Conservation (phyloP, 2,797 vertebrate genomes). For the Halcyon leucocephala region DNA sequence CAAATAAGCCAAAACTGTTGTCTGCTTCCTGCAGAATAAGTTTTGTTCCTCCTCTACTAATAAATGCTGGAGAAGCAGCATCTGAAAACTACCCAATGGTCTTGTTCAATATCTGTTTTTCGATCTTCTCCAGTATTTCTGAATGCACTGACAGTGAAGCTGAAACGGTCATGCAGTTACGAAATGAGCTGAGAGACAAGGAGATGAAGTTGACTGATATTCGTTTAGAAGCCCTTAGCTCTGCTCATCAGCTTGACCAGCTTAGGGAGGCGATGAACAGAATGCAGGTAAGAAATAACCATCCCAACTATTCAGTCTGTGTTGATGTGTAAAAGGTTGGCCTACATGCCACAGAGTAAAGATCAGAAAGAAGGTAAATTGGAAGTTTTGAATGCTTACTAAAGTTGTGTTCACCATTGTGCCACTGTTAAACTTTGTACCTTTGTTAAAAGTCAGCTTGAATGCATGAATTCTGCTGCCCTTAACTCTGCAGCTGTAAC, state of each 20-base stretch:
- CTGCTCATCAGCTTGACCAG: conserved; percentile 97
- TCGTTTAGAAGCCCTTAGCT: conserved; percentile 95
- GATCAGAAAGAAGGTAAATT: background rate
- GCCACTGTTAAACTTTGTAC: background rate
- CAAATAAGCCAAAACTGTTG: background rate
- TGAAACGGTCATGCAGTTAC: conserved; percentile 94
- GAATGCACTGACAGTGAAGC: conserved; percentile 94
- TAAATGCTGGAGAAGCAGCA: background rate
- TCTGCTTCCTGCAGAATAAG: background rate
- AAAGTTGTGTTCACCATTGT: background rate
- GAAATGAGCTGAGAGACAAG: conserved; percentile 95
- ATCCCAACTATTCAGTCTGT: fast-evolving
- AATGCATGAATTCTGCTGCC: background rate
- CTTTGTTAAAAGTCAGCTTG: background rate
- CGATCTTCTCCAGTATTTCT: conserved; percentile 81
- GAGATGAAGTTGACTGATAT: conserved; percentile 99
- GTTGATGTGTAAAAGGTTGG: background rate
- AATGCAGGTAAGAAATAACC: conserved; percentile 89
- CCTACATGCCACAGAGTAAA: background rate
- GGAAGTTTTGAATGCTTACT: background rate
- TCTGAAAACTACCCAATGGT: background rate
- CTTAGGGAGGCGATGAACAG: conserved; percentile 97
- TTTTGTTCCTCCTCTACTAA: background rate
- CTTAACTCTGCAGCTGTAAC: background rate
- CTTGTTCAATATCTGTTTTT: background rate